Base-by-base conservation (phyloP, 1,140 invertebrate species). In the Pogonomyrmex californicus region DNA sequence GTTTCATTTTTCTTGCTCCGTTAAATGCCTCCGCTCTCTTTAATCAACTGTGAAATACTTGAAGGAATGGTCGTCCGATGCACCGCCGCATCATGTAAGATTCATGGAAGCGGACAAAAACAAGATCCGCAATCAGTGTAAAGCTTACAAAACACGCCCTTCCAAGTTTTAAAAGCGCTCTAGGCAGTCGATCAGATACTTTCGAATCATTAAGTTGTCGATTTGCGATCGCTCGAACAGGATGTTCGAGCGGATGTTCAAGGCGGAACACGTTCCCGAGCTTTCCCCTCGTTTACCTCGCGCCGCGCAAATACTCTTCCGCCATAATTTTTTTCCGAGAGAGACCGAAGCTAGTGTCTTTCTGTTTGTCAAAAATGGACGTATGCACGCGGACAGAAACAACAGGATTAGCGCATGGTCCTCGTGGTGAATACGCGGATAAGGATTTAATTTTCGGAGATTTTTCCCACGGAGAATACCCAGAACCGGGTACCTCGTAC, bases 381-480 rank as follows among this genome's bases (percentile, higher is more conserved):
- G 6, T 41, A 30, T 33, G n/a, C 12, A 49, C 4, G 58, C 63
- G n/a, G 70, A 70, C 65, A 78, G 87, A 91, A 76, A 91, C 90
- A 92, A 93, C 78, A 73, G 88, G 91, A 93, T 93, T 93, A 93
- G 91, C 70, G 68, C 58, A 17, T 6, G 77, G 38, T 86, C 62
- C 79, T 70, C 41, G 9, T 63, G 33, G 54, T 54, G 14, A 47
- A 58, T 63, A 87, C n/a, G 66, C 44, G 36, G 60, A 83, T 81
- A 86, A 91, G 86, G 88, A 93, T 93, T 92, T 91, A 92, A 93
- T 93, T 91, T 93, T 90, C 85, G 60, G 85, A 79, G 89, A 92
- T 92, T 91, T 91, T 95, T 94, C 94, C 94, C 94, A 95, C 94
- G 94, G 85, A 75, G 66, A 87, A 60, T 62, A 66, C 44, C 81